Base-by-base conservation (phyloP, 2,113 vertebrate species). In the Corydoras maculifer region DNA sequence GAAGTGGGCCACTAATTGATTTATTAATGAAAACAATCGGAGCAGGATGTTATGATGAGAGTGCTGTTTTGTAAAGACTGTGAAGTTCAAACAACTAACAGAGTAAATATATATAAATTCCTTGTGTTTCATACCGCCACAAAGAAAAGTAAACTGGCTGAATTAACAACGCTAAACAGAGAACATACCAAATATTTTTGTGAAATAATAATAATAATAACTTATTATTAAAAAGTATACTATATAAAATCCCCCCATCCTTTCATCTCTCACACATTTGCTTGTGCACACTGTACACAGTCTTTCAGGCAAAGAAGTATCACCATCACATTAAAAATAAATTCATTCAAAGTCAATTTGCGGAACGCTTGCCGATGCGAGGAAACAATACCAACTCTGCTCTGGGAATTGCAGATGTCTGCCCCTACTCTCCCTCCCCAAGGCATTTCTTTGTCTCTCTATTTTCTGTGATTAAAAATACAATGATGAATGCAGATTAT, bases 391-490 rank as follows among this genome's bases (percentile, higher is more conserved):
- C 80, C 81, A 83, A 84, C 81, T 83, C 82, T 84, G 88, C 86
- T 82, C 75, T 85, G 90, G 87, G 88, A 89, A 85, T 85, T 86
- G 87, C 77, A 86, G 78, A 86, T 86, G 85, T 81, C 82, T 83
- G 78, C 80, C 77, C 76, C 79, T 78, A 18, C 63, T 60, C 75
- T 72, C 78, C 78, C 77, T 88, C 88, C 87, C 87, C 31, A 79
- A 85, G 87, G 88, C 86, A 84, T 88, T 85, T 77, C 86, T 88
- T 89, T 89, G 87, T 89, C 88, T 88, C 87, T 89, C 88, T 88
- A 86, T 86, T 88, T 88, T 88, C 86, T 87, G 86, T 89, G 88
- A 89, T 91, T 90, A 89, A 90, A 91, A 91, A 90, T 89, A 89
- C 87, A 90, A 89, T 89, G 87, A 89, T 88, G 86, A 89, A 91